Percentiles rank a stretch among this genome's conserved stretches.
Conservation (phyloP, 2,797 vertebrate genomes). For the Limosa lapponica region DNA sequence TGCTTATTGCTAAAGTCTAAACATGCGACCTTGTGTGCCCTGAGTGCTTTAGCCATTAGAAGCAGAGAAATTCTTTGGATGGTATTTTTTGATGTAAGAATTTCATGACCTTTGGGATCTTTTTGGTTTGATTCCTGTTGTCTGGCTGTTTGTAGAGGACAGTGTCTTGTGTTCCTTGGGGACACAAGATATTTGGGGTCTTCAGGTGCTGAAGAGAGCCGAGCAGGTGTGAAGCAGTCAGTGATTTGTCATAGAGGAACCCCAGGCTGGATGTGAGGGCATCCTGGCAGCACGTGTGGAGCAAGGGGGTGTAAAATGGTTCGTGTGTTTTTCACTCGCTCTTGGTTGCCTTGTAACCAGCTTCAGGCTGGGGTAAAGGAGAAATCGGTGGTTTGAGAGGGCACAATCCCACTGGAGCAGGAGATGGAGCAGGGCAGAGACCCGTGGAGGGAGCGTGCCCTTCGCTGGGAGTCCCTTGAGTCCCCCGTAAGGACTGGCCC, state of each 20-base stretch:
- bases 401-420: neutral
- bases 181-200: neutral
- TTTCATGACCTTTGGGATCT: neutral
- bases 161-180: neutral
- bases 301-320: neutral
- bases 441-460: neutral
- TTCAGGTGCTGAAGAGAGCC: neutral
- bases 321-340: neutral
- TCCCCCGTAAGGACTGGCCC: rapidly evolving
- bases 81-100: neutral
- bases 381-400: rapidly evolving
- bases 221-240: neutral
- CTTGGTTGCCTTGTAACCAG: neutral
- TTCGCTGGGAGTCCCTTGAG: rapidly evolving
- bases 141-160: neutral
- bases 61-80: neutral
- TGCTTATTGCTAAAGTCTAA: neutral
- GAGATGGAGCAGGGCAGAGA: neutral
- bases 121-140: neutral
- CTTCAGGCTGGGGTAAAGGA: neutral
- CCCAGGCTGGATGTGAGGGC: neutral
- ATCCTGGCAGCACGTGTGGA: neutral
- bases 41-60: neutral
- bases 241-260: neutral
- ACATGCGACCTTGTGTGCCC: rapidly evolving